Evolutionary conservation across 1,140 invertebrate genomes (phyloP), one percentile per base, ranked within the genome.

Genomic region (Pachyrhynchus sulphureomaculatus): DNA sequence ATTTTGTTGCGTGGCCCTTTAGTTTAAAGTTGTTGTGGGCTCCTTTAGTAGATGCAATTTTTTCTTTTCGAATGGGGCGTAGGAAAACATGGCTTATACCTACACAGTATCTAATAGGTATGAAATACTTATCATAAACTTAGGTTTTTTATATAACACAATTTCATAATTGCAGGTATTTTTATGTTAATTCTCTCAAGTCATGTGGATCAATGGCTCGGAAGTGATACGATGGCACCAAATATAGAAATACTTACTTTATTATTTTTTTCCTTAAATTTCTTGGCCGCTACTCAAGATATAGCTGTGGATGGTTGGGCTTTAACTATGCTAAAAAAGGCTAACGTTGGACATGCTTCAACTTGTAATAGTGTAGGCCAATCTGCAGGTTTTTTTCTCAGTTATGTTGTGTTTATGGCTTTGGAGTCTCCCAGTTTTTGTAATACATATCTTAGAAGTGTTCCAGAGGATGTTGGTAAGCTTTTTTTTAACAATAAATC

Each of bases 251-350:
- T 90, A 23, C 78, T 99, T 4, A 97, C 95, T 5, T 68, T 83
- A 17, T 81, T 94, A 44, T 99, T 99, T 80, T 93, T 99, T 73
- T 80, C 84, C 48, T 80, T 99, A 0, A 98, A 98, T 72, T 97
- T 99, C 70, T 80, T 99, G 47, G 96, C 96, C 10, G 96, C 98
- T 1, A 99, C 96, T 18, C 98, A 99, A 81, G 98, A 99, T 78
- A 99, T 99, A 74, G 96, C 96, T 52, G 96, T 99, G 1, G 98
- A 99, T 84, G 98, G 98, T 2, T 99, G 98, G 98, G 97, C 97
- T 1, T 79, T 99, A 0, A 99, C 97, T 2, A 99, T 99, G 93
- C 79, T 99, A 2, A 93, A 95, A 75, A 90, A 91, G 82, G 88
- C 84, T 74, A 99, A 99, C 81, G 94, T 99, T 26, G 95, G 93